Conservation (phyloP, 2,113 vertebrate genomes). For the Clinocottus analis region DNA sequence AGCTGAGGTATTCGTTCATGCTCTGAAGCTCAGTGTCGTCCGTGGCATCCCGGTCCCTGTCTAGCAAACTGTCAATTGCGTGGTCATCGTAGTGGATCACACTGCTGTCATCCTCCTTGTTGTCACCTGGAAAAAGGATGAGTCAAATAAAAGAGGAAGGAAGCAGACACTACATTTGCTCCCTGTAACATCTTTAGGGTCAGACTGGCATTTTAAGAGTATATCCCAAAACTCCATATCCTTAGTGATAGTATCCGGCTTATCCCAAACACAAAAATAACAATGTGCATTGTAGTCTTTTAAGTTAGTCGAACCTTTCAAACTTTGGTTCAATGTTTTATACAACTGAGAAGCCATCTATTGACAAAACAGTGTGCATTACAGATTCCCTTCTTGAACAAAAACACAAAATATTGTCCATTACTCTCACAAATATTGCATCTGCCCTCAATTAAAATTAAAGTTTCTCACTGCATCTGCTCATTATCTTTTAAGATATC, state of each 20-base stretch:
- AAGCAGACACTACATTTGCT: background rate
- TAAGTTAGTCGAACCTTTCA: too few relatives aligned
- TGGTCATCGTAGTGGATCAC: slow-evolving; percentile 98
- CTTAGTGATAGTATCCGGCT: background rate
- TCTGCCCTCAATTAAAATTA: background rate
- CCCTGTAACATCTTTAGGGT: background rate
- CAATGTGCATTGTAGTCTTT: too few relatives aligned
- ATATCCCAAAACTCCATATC: background rate
- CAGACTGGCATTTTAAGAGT: background rate
- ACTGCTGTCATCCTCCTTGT: slow-evolving; percentile 96
- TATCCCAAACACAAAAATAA: background rate
- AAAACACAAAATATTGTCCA: background rate
- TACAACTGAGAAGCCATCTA: background rate
- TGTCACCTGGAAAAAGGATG: slow-evolving; percentile 84
- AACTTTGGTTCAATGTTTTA: too few relatives aligned
- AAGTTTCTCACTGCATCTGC: background rate
- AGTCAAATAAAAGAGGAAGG: background rate
- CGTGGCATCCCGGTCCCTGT: slow-evolving; percentile 94
- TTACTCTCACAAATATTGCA: background rate
- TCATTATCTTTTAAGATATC: background rate
- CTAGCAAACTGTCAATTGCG: slow-evolving; percentile 92
- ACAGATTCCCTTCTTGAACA: background rate
- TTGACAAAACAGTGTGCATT: background rate
- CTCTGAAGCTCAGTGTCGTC: slow-evolving; percentile 97
- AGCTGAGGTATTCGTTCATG: slow-evolving; percentile 99